Evolutionary conservation across 2,888 invertebrate genomes (phyloP).

Genomic region (Cylloceria caligata): DNA sequence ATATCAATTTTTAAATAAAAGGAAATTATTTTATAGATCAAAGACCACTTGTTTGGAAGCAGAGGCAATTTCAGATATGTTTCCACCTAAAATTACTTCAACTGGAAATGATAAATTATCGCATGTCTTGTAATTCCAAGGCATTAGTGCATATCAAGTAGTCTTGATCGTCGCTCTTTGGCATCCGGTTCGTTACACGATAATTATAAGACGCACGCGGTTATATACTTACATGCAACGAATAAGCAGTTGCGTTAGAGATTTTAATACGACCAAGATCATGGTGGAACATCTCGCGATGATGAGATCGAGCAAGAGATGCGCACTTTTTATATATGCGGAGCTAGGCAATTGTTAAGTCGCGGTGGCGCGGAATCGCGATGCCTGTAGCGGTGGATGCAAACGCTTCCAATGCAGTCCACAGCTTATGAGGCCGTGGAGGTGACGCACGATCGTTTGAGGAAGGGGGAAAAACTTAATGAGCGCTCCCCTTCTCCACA

Average conservation of each 20-base stretch:
- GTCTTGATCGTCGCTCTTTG: conserved; percentile 34
- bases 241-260: conserved; percentile 40
- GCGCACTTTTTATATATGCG: conserved; percentile 2
- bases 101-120: conserved; percentile 30
- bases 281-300: conserved; percentile 34
- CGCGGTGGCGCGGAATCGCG: not conserved
- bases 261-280: conserved; percentile 40
- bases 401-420: conserved; percentile 28
- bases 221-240: conserved; percentile 14
- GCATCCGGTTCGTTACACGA: conserved; percentile 54
- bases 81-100: not conserved
- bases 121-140: conserved; percentile 20
- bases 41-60: not conserved
- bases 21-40: too few relatives aligned
- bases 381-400: not conserved
- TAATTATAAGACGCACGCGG: conserved; percentile 50
- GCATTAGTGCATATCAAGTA: conserved; percentile 30
- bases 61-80: not conserved
- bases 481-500: conserved; percentile 73
- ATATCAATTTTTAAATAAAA: not conserved
- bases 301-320: conserved; percentile 13
- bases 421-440: conserved; percentile 32
- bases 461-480: conserved; percentile 73
- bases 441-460: conserved; percentile 61
- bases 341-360: not conserved